A percentile compares a stretch with the other conserved stretches of the same genome.
These are phyloP conservation scores for Muscina levida DNA, from an alignment of 2,888 invertebrate genomes.

Conservation along the genomic window DNA sequence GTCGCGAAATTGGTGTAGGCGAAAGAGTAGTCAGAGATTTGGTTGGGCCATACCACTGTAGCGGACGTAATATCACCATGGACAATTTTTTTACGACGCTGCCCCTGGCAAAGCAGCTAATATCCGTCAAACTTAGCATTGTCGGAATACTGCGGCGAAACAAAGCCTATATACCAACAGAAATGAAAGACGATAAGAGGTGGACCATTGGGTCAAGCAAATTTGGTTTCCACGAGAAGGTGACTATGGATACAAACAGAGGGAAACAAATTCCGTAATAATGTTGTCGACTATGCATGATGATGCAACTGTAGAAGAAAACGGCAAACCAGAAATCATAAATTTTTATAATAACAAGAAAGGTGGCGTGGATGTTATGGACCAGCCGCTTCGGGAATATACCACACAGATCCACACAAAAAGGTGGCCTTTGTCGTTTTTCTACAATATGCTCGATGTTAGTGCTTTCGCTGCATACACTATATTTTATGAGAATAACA, in stretches of 20 bases:
- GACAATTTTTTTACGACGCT: conserved; percentile 51
- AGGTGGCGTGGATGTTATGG: conserved; percentile 43
- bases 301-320: conserved; percentile 46
- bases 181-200: conserved; percentile 41
- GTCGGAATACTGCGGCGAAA: conserved; percentile 50
- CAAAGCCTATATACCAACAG: conserved; percentile 38
- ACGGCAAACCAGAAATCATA: conserved; percentile 48
- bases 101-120: conserved; percentile 27
- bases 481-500: conserved; percentile 34
- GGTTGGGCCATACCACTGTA: conserved; percentile 40
- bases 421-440: conserved; percentile 45
- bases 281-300: conserved; percentile 46
- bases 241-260: conserved; percentile 40
- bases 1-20: conserved; percentile 41
- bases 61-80: conserved; percentile 39
- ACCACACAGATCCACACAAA: conserved; percentile 36
- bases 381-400: conserved; percentile 42
- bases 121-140: conserved; percentile 28
- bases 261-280: conserved; percentile 41
- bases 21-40: conserved; percentile 51
- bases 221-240: conserved; percentile 44
- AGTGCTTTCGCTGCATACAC: neutral
- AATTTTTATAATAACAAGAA: conserved; percentile 36
- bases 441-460: conserved; percentile 17
- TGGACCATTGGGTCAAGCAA: conserved; percentile 36